Evolutionary conservation across 2,113 vertebrate species (phyloP).

Genomic region (Pongo abelii): DNA sequence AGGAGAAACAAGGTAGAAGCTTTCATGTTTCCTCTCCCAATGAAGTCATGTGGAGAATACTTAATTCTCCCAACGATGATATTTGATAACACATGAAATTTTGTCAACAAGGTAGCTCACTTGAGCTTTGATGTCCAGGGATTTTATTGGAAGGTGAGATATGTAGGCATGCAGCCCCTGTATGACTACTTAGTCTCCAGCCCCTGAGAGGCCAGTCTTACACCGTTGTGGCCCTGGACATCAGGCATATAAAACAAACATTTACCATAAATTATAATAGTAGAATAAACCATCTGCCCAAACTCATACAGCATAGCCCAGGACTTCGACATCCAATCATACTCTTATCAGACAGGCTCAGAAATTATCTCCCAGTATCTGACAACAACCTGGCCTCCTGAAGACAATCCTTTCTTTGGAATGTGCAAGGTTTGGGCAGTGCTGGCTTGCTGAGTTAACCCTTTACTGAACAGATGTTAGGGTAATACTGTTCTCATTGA

Average conservation of each 20-base stretch:
- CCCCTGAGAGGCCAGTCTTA: too few relatives aligned
- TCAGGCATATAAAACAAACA: not conserved
- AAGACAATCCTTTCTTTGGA: not conserved
- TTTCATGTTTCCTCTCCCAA: not conserved
- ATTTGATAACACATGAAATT: not conserved
- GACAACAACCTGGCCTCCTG: not conserved
- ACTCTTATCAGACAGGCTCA: not conserved
- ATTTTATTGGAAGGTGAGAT: not conserved
- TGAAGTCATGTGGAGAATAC: not conserved
- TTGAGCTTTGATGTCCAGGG: not conserved
- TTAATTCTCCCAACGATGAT: not conserved
- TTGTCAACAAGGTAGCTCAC: not conserved
- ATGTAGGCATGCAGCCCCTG: not conserved
- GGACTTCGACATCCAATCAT: not conserved
- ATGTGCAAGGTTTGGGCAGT: not conserved
- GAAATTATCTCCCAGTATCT: not conserved
- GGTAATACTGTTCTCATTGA: not conserved
- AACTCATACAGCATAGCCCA: not conserved
- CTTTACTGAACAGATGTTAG: not conserved
- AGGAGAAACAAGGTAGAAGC: not conserved
- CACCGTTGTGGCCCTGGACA: too few relatives aligned
- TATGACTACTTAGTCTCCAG: not conserved
- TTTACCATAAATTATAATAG: not conserved
- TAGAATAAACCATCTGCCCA: not conserved
- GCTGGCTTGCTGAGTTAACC: too few relatives aligned